These are phyloP conservation scores for Pseudococcus longispinus DNA, from an alignment of 2,888 invertebrate species.

Conservation along the genomic window DNA sequence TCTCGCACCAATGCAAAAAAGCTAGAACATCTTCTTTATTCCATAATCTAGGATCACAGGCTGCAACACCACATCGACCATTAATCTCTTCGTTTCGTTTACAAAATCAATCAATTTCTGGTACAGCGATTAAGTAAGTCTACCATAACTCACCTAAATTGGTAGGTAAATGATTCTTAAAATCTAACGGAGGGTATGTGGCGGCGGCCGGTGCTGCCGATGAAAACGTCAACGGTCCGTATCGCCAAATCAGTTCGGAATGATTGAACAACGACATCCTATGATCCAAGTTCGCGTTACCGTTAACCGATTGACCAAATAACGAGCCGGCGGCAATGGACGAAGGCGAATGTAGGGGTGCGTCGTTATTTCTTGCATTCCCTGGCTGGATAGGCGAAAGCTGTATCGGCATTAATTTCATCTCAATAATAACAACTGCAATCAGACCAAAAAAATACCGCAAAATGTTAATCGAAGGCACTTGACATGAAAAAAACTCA, in stretches of 20 bases:
- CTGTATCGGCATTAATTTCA: constrained; percentile 53
- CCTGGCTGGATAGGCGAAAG: constrained; percentile 48
- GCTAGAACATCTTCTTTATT: constrained; percentile 86
- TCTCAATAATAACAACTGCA: constrained; percentile 35
- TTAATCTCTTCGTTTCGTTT: not conserved
- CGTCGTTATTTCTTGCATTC: constrained; percentile 52
- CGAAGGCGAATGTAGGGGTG: constrained; percentile 40
- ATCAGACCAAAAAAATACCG: not conserved
- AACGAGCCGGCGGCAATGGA: constrained; percentile 45
- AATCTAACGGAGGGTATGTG: constrained; percentile 73
- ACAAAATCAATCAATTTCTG: not conserved
- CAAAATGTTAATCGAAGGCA: not conserved
- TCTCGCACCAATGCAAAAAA: constrained; percentile 89
- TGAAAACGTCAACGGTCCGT: constrained; percentile 70
- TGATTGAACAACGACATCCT: constrained; percentile 50
- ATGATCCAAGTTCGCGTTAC: constrained; percentile 51
- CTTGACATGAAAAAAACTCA: not conserved
- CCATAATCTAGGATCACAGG: constrained; percentile 89
- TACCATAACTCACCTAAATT: constrained; percentile 67
- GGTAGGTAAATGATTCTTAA: constrained; percentile 85
- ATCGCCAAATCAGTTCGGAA: constrained; percentile 84
- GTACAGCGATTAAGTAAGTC: too few species aligned
- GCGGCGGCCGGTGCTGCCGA: constrained; percentile 65
- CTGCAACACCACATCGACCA: constrained; percentile 62
- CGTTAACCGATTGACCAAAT: constrained; percentile 45